These are phyloP conservation scores for Schizothorax lantsangensis DNA, from an alignment of 2,797 vertebrate genomes.

Conservation along the genomic window DNA sequence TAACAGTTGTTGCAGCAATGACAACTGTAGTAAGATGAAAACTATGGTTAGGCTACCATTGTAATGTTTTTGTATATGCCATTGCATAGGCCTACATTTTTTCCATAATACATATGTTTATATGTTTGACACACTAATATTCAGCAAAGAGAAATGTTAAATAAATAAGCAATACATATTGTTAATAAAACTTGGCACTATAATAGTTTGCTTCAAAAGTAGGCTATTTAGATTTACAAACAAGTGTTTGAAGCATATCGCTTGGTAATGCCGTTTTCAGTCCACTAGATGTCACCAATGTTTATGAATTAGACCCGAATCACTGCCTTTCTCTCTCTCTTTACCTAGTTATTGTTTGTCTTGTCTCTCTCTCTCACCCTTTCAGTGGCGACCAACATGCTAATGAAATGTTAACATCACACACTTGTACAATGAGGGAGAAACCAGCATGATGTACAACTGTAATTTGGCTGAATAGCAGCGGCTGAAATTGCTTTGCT, in stretches of 20 bases:
- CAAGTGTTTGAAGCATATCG: background rate
- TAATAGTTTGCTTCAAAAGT: background rate
- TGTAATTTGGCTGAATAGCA: slow-evolving; percentile 77
- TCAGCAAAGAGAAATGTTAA: background rate
- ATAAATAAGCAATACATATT: background rate
- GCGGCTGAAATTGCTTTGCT: slow-evolving; percentile 78
- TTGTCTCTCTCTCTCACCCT: slow-evolving; percentile 60
- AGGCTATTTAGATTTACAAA: background rate
- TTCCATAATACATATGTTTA: background rate
- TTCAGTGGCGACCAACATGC: slow-evolving; percentile 69
- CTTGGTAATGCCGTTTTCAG: background rate
- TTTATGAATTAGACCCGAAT: slow-evolving; percentile 56
- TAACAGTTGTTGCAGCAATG: background rate
- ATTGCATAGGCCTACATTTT: background rate
- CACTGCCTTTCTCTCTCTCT: slow-evolving; percentile 5
- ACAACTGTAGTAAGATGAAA: background rate
- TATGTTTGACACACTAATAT: background rate
- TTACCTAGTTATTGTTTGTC: slow-evolving; percentile 34
- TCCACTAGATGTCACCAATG: slow-evolving; percentile 79
- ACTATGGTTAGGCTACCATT: background rate
- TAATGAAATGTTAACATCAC: slow-evolving; percentile 71
- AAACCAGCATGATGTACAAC: slow-evolving; percentile 78
- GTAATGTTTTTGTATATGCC: background rate
- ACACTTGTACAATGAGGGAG: slow-evolving; percentile 67
- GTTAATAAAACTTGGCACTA: background rate